Percentiles rank a stretch among this genome's conserved stretches.
Conservation (phyloP, 2,113 vertebrate species). For the Sinocyclocheilus anshuiensis region DNA sequence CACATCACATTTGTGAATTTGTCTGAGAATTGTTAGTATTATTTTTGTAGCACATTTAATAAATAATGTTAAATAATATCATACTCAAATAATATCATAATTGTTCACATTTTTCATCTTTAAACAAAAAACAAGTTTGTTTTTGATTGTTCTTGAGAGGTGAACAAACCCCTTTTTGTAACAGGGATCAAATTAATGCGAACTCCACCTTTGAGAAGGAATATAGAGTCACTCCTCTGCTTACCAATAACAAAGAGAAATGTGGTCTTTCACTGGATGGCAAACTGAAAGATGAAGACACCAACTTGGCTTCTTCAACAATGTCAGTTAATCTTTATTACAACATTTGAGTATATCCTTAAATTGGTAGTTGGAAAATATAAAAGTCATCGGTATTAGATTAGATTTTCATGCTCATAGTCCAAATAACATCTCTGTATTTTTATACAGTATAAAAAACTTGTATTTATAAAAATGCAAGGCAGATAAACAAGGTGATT, state of each 20-base stretch:
- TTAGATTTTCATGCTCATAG: not conserved
- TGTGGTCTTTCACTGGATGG: constrained; percentile 85
- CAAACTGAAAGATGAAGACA: constrained; percentile 87
- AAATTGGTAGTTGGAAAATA: not conserved
- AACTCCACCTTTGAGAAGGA: constrained; percentile 83
- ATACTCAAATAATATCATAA: not conserved
- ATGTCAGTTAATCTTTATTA: constrained; percentile 78
- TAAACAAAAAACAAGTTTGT: too few relatives aligned
- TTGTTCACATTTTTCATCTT: not conserved
- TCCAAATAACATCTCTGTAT: not conserved
- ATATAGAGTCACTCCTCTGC: constrained; percentile 77
- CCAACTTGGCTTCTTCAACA: constrained; percentile 88
- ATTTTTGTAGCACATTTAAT: not conserved
- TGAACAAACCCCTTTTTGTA: not conserved
- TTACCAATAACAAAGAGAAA: constrained; percentile 82
- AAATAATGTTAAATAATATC: not conserved
- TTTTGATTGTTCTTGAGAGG: not conserved
- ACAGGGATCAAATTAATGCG: constrained; percentile 82
- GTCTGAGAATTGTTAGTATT: not conserved
- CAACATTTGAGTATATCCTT: not conserved
- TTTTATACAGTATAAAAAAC: not conserved
- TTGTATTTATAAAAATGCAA: not conserved
- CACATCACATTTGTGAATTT: not conserved
- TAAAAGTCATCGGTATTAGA: not conserved
- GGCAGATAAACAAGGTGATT: constrained; percentile 34